A percentile compares a stretch with the other conserved stretches of the same genome.
Conservation (phyloP, 2,797 vertebrate genomes). For the Choloepus didactylus region DNA sequence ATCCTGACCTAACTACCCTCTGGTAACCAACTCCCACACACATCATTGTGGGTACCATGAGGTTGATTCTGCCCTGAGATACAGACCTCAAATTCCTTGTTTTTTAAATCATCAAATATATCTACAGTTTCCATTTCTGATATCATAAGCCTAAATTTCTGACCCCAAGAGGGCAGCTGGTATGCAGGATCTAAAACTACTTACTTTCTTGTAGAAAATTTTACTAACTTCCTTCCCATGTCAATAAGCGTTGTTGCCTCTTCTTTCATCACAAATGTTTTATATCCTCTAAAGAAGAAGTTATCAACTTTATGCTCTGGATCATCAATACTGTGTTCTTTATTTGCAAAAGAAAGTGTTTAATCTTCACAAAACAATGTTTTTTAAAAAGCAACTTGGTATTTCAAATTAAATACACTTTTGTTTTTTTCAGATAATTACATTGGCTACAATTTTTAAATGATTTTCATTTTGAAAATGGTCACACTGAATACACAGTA, state of each 20-base stretch:
- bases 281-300: background rate
- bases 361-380: background rate
- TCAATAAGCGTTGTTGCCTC: background rate
- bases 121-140: background rate
- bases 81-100: no score
- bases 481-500: background rate
- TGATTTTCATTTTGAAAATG: background rate
- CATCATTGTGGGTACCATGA: background rate
- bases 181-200: background rate
- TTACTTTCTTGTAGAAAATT: background rate
- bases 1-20: background rate
- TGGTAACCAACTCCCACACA: background rate
- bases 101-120: background rate
- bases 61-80: no score
- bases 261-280: background rate
- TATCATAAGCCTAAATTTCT: background rate
- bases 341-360: background rate
- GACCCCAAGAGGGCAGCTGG: background rate
- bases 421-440: background rate
- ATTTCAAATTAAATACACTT: background rate
- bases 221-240: background rate
- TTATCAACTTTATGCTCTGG: background rate
- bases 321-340: background rate
- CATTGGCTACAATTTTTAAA: background rate
- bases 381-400: background rate